Percentiles rank a stretch among this genome's conserved stretches.
Conservation (phyloP, 2,888 invertebrate genomes). For the Aethes cnicana region DNA sequence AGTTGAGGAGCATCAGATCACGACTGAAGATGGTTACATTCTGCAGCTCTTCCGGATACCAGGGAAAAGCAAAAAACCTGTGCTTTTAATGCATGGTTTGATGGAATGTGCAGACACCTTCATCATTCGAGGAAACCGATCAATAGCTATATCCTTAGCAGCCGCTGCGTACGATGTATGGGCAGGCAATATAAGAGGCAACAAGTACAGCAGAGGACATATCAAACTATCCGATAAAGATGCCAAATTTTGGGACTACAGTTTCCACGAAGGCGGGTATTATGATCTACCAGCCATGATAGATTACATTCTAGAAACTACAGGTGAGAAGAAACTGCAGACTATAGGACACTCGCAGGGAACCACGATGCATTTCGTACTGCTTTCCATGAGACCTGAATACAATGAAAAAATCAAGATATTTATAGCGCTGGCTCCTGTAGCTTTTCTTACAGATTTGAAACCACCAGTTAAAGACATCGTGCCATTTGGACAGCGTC, state of each 20-base stretch:
- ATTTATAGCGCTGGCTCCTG: slow-evolving; percentile 15
- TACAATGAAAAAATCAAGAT: slow-evolving; percentile 28
- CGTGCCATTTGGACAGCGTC: no score
- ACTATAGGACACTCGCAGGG: slow-evolving; percentile 30
- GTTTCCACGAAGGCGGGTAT: slow-evolving; percentile 28
- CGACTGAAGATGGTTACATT: slow-evolving; percentile 49
- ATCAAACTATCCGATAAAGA: slow-evolving; percentile 11
- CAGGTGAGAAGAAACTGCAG: slow-evolving; percentile 3
- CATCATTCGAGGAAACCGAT: slow-evolving; percentile 42
- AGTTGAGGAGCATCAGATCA: slow-evolving; percentile 36
- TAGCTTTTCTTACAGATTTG: slow-evolving; percentile 36
- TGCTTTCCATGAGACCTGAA: slow-evolving; percentile 20
- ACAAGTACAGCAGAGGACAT: slow-evolving; percentile 6
- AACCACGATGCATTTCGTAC: slow-evolving; percentile 19
- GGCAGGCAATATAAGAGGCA: slow-evolving; percentile 16
- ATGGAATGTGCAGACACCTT: slow-evolving; percentile 43
- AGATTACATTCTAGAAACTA: slow-evolving; percentile 10
- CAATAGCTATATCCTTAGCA: slow-evolving; percentile 41
- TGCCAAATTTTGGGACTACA: slow-evolving; percentile 28
- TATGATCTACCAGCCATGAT: slow-evolving; percentile 28
- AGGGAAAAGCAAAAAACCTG: slow-evolving; percentile 35
- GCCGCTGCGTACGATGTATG: slow-evolving; percentile 39
- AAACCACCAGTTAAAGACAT: slow-evolving; percentile 21
- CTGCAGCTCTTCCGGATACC: slow-evolving; percentile 41
- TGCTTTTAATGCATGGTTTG: slow-evolving; percentile 44